A percentile compares a stretch with the other conserved stretches of the same genome.
Evolutionary conservation across 1,140 invertebrate genomes (phyloP).

Genomic region (Euglossa dilemma): DNA sequence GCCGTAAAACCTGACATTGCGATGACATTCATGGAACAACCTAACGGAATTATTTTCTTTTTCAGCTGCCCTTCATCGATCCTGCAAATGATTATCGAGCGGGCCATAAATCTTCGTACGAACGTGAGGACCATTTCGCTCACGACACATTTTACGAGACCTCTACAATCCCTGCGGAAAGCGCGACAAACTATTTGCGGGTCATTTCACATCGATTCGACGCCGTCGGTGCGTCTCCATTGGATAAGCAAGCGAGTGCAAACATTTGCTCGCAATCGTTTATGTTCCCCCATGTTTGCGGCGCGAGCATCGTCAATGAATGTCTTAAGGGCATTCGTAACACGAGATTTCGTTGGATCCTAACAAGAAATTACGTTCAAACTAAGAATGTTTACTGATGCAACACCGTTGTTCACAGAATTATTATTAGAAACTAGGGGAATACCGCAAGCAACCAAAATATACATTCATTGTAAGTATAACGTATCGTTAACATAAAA

Average conservation of each 20-base stretch:
- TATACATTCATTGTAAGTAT: too few relatives aligned
- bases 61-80: not conserved
- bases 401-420: not conserved
- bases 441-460: too few relatives aligned
- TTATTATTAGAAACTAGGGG: not conserved
- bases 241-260: conserved; percentile 20
- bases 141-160: conserved; percentile 6
- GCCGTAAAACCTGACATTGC: not conserved
- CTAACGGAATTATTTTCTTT: too few relatives aligned
- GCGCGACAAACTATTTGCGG: conserved; percentile 5
- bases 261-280: conserved; percentile 21
- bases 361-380: not conserved
- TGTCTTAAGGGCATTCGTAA: not conserved
- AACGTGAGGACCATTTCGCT: not conserved
- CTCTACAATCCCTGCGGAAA: not conserved
- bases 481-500: not conserved
- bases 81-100: not conserved
- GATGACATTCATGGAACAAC: not conserved
- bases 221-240: not conserved
- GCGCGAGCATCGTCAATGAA: too few relatives aligned
- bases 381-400: not conserved
- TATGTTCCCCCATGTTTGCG: not conserved
- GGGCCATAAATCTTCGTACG: not conserved
- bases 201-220: conserved; percentile 28
- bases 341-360: not conserved